phyloP scores from a whole-genome alignment of 2,888 invertebrate genomes.

The Achlya flavicornis region DNA sequence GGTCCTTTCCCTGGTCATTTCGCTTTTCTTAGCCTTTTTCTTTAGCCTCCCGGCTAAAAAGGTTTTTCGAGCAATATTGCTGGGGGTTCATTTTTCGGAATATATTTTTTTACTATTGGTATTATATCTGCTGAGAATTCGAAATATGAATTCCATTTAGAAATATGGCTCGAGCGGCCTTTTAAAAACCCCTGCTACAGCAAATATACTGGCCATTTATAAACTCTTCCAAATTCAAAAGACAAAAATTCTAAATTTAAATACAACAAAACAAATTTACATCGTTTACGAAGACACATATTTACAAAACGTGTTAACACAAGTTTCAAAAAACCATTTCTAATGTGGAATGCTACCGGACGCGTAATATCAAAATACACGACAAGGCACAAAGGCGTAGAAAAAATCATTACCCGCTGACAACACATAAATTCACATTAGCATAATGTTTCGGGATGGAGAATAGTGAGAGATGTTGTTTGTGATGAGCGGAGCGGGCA shows the following conservation, averaged over 20 bases:
- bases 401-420: slow-evolving; percentile 33
- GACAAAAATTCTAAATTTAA: neutral
- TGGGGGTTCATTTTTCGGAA: too few species aligned
- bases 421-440: slow-evolving; percentile 40
- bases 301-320: slow-evolving; percentile 24
- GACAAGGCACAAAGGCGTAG: slow-evolving; percentile 26
- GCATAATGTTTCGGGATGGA: slow-evolving; percentile 31
- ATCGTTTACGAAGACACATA: slow-evolving; percentile 11
- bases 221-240: neutral
- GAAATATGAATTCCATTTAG: too few species aligned
- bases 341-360: slow-evolving; percentile 42
- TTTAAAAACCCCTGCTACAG: too few species aligned
- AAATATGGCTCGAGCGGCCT: too few species aligned
- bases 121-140: too few species aligned
- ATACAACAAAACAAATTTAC: neutral
- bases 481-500: neutral
- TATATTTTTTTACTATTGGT: too few species aligned
- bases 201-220: neutral
- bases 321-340: slow-evolving; percentile 23
- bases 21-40: too few species aligned
- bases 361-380: slow-evolving; percentile 29
- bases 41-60: too few species aligned
- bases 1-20: too few species aligned
- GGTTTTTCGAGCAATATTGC: too few species aligned
- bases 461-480: slow-evolving; percentile 3